phyloP scores from a whole-genome alignment of 2,888 invertebrate species.

The Pinctada fucata region DNA sequence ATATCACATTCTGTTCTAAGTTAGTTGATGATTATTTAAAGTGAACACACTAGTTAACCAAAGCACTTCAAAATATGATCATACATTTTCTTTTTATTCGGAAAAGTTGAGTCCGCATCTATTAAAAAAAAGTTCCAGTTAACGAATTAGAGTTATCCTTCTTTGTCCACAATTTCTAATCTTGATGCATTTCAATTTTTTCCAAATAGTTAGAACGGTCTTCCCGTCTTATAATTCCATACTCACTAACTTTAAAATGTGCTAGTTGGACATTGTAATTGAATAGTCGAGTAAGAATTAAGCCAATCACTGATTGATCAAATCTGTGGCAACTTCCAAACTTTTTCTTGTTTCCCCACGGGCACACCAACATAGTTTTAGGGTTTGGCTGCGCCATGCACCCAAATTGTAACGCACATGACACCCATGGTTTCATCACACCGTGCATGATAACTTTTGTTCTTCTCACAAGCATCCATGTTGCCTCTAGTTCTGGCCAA shows the following conservation, averaged over 20 bases:
- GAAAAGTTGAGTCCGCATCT: too few relatives aligned
- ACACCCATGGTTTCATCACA: constrained; percentile 18
- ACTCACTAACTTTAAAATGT: constrained; percentile 8
- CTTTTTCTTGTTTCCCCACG: not conserved
- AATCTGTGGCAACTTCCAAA: constrained; percentile 13
- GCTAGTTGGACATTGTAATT: constrained; percentile 15
- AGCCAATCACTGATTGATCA: constrained; percentile 19
- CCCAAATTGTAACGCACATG: constrained; percentile 8
- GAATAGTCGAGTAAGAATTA: constrained; percentile 21
- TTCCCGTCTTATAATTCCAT: constrained; percentile 4
- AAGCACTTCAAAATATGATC: too few relatives aligned
- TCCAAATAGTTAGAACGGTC: constrained; percentile 8
- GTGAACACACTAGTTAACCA: too few relatives aligned
- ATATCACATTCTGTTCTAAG: too few relatives aligned
- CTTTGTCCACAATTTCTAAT: too few relatives aligned
- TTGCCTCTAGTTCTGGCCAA: constrained; percentile 2
- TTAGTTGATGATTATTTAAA: too few relatives aligned
- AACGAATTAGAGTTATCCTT: too few relatives aligned
- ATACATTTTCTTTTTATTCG: too few relatives aligned
- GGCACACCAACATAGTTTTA: not conserved
- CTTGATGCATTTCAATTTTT: not conserved
- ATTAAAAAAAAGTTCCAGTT: too few relatives aligned
- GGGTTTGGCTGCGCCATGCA: constrained; percentile 15
- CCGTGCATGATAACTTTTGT: not conserved
- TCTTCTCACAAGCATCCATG: not conserved